Evolutionary conservation across 2,113 vertebrate species (phyloP).

Genomic region (Nycticebus coucang): DNA sequence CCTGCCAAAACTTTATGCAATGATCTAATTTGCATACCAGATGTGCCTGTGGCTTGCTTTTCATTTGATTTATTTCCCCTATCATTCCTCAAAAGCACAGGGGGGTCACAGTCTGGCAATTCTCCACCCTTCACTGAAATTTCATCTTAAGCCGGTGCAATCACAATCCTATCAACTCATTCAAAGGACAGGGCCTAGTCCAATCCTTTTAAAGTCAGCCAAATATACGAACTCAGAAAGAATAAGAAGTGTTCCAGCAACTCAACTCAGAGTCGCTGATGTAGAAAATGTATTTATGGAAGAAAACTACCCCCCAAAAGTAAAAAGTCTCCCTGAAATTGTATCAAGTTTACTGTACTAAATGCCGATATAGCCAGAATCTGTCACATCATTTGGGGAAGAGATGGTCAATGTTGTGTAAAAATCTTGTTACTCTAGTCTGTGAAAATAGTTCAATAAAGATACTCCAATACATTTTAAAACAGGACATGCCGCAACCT

Average conservation of each 20-base stretch:
- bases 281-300: not conserved
- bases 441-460: not conserved
- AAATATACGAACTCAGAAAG: not conserved
- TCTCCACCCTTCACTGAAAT: too few species aligned
- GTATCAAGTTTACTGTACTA: fast-evolving
- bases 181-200: not conserved
- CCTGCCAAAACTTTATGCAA: not conserved
- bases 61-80: not conserved
- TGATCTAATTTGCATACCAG: not conserved
- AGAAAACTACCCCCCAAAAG: not conserved
- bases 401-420: not conserved
- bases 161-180: not conserved
- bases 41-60: not conserved
- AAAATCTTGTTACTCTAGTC: not conserved
- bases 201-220: not conserved
- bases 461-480: not conserved
- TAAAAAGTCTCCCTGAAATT: not conserved
- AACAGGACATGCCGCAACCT: not conserved
- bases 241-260: not conserved
- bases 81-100: not conserved
- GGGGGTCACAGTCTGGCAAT: not conserved
- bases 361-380: fast-evolving
- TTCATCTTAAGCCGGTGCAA: not conserved
- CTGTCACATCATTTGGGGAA: not conserved
- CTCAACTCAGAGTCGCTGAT: not conserved